Conservation (phyloP, 2,113 vertebrate species). For the Syrmaticus mikado region DNA sequence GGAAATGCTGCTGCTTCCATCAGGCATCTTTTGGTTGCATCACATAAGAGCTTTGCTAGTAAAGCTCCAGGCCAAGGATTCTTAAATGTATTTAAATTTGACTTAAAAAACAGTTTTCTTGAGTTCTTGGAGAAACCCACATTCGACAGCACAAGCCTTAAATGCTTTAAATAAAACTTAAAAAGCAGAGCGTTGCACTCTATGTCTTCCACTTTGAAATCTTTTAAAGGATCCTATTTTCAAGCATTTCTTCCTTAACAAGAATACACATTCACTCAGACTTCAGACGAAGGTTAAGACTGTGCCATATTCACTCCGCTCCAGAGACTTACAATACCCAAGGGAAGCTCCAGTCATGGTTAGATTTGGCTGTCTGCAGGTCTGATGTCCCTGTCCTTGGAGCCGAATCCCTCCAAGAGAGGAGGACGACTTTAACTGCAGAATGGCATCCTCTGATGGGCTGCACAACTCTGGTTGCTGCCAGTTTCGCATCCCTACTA, state of each 20-base stretch:
- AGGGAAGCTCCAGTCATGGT: background rate
- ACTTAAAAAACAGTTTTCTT: background rate
- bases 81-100: background rate
- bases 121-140: background rate
- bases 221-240: background rate
- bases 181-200: background rate
- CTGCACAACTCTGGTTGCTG: background rate
- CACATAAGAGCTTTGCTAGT: background rate
- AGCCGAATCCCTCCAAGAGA: constrained; percentile 1
- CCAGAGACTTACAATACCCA: background rate
- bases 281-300: background rate
- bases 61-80: background rate
- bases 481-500: background rate
- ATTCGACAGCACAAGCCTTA: background rate
- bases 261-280: background rate
- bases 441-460: fast-evolving
- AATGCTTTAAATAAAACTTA: background rate
- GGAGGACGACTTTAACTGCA: background rate
- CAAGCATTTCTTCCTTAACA: background rate
- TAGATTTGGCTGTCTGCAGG: background rate
- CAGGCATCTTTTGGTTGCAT: background rate
- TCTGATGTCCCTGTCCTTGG: constrained; percentile 12
- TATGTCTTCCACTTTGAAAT: background rate
- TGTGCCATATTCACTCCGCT: background rate
- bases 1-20: background rate